Evolutionary conservation across 30 jellyfish, hydroid and myxozoan species (phyloP), one percentile per base, ranked within the genome.

Genomic region (Cassiopea andromeda): DNA sequence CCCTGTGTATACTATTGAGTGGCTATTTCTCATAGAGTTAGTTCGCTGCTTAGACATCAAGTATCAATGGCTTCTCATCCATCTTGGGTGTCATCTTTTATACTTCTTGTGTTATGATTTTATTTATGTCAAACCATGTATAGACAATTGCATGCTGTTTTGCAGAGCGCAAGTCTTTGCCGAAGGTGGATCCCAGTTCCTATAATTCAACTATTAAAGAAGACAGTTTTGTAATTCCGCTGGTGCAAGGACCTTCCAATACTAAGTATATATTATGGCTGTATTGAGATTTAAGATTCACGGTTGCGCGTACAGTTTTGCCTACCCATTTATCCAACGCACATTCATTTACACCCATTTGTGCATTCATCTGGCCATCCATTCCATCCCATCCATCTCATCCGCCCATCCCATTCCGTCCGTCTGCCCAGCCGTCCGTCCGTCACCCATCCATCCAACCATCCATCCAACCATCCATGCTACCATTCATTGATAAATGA

Each of bases 171-270:
- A 78, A 59, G 48, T 60, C 67, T 17, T 76, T 92, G 82, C 74
- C 64, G 72, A 92, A 75, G 66, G 50, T 85, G 47, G 92, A 92
- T 71, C 47, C 54, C n/a, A 46, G 27, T 61, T 1, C 17, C 17
- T 46, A 54, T 46, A 18, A 49, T 46, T 58, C 17, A 57, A 19
- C 64, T 1, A 50, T 74, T 44, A 78, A 83, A 1, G 57, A n/a
- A 1, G 9, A 82, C 5, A 59, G 77, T 46, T 44, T 92, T 17
- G 72, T 85, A 7, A 57, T 92, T 44, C 92, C 87, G 1, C 69
- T 92, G 81, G 89, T 73, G 47, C 72, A 46, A 85, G 97, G 97
- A 7, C 97, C 97, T 15, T 14, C 74, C 14, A 58, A 58, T 44
- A 44, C 94, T 1, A 92, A 73, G 97, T 92, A 43, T 46, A 91